A percentile compares a stretch with the other conserved stretches of the same genome.
These are phyloP conservation scores for Monochamus saltuarius DNA, from an alignment of 1,140 invertebrate species.

Conservation along the genomic window DNA sequence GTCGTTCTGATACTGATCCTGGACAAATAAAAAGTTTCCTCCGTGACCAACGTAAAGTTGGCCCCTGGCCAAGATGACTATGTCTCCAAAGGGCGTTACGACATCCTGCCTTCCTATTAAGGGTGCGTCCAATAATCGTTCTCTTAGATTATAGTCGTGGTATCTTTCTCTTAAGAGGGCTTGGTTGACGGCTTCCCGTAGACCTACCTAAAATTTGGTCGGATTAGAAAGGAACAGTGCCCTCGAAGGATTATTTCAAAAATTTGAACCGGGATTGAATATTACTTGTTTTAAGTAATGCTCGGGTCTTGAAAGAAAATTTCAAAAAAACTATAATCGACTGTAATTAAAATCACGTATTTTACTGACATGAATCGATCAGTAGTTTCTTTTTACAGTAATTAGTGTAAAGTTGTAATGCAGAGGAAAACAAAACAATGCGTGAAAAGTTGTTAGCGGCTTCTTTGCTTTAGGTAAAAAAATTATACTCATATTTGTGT, in stretches of 20 bases:
- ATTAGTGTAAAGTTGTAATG: too few species aligned
- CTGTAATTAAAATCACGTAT: neutral
- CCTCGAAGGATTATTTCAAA: too few species aligned
- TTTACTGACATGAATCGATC: neutral
- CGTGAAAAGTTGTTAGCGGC: too few species aligned
- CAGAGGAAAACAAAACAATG: too few species aligned
- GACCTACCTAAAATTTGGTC: constrained; percentile 32
- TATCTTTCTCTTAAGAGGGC: constrained; percentile 54
- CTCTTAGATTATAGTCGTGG: constrained; percentile 55
- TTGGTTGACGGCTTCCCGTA: constrained; percentile 46
- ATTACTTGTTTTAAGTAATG: neutral
- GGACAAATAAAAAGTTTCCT: constrained; percentile 56
- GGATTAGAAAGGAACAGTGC: too few species aligned
- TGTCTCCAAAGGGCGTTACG: constrained; percentile 58
- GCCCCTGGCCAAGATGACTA: constrained; percentile 62
- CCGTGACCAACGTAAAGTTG: constrained; percentile 55
- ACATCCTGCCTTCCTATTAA: constrained; percentile 54
- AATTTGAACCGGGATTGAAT: neutral
- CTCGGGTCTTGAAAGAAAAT: neutral
- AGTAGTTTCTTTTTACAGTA: too few species aligned
- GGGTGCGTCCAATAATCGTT: constrained; percentile 56
- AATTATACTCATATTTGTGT: neutral
- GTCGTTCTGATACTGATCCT: constrained; percentile 57
- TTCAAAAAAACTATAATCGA: neutral
- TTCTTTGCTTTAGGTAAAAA: too few species aligned